These are phyloP conservation scores for Hexactinellida sp. DNA, from an alignment of 37 sponge, comb jelly and placozoan genomes.

Conservation along the genomic window DNA sequence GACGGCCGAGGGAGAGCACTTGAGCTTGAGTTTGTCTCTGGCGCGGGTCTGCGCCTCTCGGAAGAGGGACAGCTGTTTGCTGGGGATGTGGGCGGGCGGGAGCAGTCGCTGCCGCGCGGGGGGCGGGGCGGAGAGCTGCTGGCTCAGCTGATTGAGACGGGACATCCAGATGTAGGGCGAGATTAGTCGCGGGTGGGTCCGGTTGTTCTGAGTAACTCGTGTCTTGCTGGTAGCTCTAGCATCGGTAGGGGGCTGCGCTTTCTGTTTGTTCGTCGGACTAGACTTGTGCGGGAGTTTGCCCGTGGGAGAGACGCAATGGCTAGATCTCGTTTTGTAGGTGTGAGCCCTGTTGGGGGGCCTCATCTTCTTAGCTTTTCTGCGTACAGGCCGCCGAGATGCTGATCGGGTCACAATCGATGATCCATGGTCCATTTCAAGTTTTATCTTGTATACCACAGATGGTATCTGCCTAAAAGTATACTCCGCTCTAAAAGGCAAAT, in stretches of 20 bases:
- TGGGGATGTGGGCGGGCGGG: slow-evolving; percentile 27
- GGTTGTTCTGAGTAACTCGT: background rate
- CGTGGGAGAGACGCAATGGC: background rate
- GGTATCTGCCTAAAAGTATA: too few relatives aligned
- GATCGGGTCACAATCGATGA: background rate
- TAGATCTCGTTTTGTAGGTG: background rate
- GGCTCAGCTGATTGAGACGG: slow-evolving; percentile 2
- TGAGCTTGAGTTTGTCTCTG: slow-evolving; percentile 24
- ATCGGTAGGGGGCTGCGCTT: background rate
- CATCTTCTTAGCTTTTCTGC: background rate
- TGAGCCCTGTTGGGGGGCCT: background rate
- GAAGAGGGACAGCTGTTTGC: slow-evolving; percentile 42
- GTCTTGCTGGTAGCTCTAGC: background rate
- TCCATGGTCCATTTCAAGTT: background rate
- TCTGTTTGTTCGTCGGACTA: background rate
- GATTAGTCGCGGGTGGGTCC: background rate
- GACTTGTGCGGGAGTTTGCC: background rate
- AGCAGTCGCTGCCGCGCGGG: background rate
- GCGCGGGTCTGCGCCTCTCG: slow-evolving; percentile 44
- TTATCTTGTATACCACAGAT: too few relatives aligned
- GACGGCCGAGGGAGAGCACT: background rate
- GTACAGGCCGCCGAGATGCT: background rate
- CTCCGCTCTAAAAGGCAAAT: too few relatives aligned
- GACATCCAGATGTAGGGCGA: slow-evolving; percentile 9
- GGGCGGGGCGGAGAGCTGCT: background rate